phyloP scores from a whole-genome alignment of 2,888 invertebrate species.

The Bhutanitis thaidina region DNA sequence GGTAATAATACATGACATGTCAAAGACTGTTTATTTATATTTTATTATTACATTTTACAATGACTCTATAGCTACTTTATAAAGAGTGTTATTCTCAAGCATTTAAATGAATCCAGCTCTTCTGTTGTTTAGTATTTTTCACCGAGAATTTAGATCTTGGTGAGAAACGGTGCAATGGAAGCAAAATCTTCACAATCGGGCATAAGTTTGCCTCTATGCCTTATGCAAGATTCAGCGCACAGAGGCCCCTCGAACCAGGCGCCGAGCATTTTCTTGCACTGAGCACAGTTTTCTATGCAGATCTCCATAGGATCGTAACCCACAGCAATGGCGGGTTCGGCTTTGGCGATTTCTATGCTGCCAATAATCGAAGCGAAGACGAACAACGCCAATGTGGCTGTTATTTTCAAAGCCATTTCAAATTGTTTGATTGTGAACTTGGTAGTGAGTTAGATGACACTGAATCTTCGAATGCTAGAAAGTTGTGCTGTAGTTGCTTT shows the following conservation, averaged over 20 bases:
- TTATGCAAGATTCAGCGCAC: conserved; percentile 90
- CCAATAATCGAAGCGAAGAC: background rate
- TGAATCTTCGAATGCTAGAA: background rate
- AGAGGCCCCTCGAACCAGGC: conserved; percentile 90
- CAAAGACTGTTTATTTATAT: too few species aligned
- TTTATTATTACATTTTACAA: too few species aligned
- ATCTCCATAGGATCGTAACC: conserved; percentile 81
- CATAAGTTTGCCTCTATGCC: conserved; percentile 88
- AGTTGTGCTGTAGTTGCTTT: background rate
- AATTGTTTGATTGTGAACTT: background rate
- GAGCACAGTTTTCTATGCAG: conserved; percentile 91
- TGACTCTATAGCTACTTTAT: too few species aligned
- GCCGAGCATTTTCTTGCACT: conserved; percentile 92
- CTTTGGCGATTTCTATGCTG: background rate
- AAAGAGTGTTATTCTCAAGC: too few species aligned
- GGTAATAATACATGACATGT: too few species aligned
- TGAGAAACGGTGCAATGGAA: conserved; percentile 87
- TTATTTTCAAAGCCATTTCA: background rate
- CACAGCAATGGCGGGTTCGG: conserved; percentile 2
- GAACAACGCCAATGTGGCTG: background rate
- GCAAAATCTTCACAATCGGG: conserved; percentile 91
- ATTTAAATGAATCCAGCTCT: too few species aligned
- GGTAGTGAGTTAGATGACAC: background rate
- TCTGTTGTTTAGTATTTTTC: too few species aligned
- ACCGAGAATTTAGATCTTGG: conserved; percentile 45